These are phyloP conservation scores for Furnarius figulus DNA, from an alignment of 2,113 vertebrate genomes.

Conservation along the genomic window DNA sequence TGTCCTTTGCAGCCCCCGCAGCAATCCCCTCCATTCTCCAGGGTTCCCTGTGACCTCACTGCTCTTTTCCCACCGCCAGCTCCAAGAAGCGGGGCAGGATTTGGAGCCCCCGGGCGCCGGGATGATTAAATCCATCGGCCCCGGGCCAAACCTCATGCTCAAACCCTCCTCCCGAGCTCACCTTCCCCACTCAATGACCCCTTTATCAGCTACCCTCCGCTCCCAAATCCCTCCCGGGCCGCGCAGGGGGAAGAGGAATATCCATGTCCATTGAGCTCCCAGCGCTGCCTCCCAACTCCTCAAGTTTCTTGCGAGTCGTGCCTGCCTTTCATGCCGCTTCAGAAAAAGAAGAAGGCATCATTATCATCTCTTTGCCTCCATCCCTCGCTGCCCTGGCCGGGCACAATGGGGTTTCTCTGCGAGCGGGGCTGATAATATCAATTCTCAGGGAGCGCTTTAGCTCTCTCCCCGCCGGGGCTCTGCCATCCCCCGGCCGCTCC, in stretches of 20 bases:
- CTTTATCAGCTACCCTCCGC: slow-evolving; percentile 12
- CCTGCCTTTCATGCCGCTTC: slow-evolving; percentile 2
- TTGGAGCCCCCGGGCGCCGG: background rate
- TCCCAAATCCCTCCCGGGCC: background rate
- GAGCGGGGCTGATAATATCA: slow-evolving; percentile 42
- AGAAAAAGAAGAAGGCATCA: background rate
- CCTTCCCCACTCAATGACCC: background rate
- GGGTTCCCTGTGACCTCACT: background rate
- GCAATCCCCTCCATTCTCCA: background rate
- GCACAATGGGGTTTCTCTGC: slow-evolving; percentile 19
- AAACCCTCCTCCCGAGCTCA: background rate
- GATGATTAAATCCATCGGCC: background rate
- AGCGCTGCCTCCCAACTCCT: background rate
- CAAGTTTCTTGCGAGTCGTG: slow-evolving; percentile 23
- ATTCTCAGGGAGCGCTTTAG: slow-evolving; percentile 12
- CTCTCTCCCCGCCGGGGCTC: background rate
- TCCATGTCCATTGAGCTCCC: background rate
- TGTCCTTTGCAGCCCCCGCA: background rate
- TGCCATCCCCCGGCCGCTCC: too few relatives aligned
- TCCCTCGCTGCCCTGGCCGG: background rate
- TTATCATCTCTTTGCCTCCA: background rate
- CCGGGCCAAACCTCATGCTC: background rate
- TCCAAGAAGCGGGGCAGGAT: background rate
- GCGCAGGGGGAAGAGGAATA: background rate
- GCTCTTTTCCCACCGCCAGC: background rate